Conservation (phyloP, 2,888 invertebrate genomes). For the Colostygia pectinataria region DNA sequence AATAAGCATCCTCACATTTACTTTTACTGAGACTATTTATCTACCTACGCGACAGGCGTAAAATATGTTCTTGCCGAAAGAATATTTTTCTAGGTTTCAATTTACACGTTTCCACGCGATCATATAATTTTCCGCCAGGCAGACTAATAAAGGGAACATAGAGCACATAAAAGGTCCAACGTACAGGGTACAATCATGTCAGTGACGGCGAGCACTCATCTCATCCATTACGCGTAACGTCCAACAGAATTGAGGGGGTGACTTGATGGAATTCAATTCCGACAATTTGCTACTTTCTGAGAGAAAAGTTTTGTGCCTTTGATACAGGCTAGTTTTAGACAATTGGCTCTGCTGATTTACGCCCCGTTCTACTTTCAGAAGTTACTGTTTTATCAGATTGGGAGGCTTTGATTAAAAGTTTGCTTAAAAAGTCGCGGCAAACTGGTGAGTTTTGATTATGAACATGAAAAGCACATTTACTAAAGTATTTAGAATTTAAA, state of each 20-base stretch:
- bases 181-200: conserved; percentile 36
- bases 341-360: conserved; percentile 17
- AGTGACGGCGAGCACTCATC: conserved; percentile 36
- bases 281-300: conserved; percentile 37
- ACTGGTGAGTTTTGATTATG: no score
- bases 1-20: conserved; percentile 22
- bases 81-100: conserved; percentile 8
- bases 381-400: not conserved
- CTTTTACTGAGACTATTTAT: conserved; percentile 11
- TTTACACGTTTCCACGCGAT: conserved; percentile 9
- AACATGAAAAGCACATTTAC: no score
- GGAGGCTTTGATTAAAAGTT: no score
- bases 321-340: conserved; percentile 24
- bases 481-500: no score
- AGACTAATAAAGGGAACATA: conserved; percentile 26
- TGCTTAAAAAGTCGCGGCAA: no score
- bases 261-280: conserved; percentile 40
- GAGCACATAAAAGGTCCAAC: conserved; percentile 28
- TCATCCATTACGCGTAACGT: conserved; percentile 39
- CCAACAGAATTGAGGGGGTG: conserved; percentile 38
- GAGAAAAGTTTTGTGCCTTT: conserved; percentile 34
- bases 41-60: conserved; percentile 1
- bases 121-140: conserved; percentile 24
- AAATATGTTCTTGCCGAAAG: conserved; percentile 6
- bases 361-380: not conserved